Evolutionary conservation across 2,888 invertebrate species (phyloP).

Genomic region (Lasioglossum vierecki): DNA sequence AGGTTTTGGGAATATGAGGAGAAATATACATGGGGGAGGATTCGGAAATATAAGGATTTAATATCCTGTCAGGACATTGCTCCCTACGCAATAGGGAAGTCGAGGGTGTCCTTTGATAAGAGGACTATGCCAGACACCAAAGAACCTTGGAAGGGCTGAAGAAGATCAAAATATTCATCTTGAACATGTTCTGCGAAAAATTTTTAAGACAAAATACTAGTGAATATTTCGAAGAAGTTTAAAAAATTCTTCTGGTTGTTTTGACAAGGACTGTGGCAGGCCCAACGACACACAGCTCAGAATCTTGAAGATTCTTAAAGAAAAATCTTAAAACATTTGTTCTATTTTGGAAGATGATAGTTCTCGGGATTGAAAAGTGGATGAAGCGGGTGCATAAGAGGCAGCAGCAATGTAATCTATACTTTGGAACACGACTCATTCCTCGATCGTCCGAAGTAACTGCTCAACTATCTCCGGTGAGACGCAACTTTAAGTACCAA

Average conservation of each 20-base stretch:
- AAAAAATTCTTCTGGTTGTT: too few relatives aligned
- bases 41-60: not conserved
- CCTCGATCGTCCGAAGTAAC: not conserved
- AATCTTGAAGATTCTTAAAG: too few relatives aligned
- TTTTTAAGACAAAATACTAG: not conserved
- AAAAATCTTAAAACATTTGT: not conserved
- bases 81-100: not conserved
- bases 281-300: too few relatives aligned
- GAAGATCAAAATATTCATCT: not conserved
- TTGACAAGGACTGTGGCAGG: too few relatives aligned
- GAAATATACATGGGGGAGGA: not conserved
- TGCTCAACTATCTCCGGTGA: not conserved
- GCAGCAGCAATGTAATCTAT: not conserved
- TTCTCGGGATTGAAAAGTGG: not conserved
- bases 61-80: not conserved
- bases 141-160: not conserved
- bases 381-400: too few relatives aligned
- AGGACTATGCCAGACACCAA: not conserved
- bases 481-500: slow-evolving; percentile 11
- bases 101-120: not conserved
- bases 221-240: not conserved
- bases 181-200: not conserved
- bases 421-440: not conserved
- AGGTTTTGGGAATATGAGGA: not conserved
- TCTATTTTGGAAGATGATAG: not conserved